Evolutionary conservation across 2,888 invertebrate genomes (phyloP).

Genomic region (Aethes cnicana): DNA sequence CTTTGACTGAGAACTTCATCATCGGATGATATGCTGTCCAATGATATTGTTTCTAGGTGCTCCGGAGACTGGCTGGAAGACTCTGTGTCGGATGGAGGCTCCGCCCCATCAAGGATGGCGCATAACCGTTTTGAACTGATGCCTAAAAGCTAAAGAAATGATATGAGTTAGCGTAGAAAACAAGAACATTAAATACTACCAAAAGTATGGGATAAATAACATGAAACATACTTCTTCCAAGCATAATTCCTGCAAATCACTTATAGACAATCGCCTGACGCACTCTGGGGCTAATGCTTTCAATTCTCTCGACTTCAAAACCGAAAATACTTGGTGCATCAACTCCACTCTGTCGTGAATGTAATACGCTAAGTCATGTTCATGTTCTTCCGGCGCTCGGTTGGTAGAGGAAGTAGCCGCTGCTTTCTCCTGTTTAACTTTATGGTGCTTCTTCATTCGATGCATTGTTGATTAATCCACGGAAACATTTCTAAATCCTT

Average conservation of each 20-base stretch:
- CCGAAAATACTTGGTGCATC: slow-evolving; percentile 83
- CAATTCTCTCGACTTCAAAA: slow-evolving; percentile 80
- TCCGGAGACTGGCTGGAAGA: slow-evolving; percentile 61
- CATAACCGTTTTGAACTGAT: slow-evolving; percentile 83
- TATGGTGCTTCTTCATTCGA: slow-evolving; percentile 50
- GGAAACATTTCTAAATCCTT: background rate
- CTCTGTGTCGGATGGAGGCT: slow-evolving; percentile 74
- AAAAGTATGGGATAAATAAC: background rate
- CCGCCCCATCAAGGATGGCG: slow-evolving; percentile 77
- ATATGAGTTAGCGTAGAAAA: slow-evolving; percentile 9
- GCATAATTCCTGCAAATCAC: slow-evolving; percentile 82
- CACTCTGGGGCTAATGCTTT: slow-evolving; percentile 81
- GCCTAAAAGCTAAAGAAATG: slow-evolving; percentile 77
- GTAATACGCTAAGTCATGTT: slow-evolving; percentile 80
- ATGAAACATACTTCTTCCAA: slow-evolving; percentile 75
- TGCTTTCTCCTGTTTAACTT: slow-evolving; percentile 59
- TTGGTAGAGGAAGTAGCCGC: slow-evolving; percentile 48
- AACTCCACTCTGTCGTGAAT: slow-evolving; percentile 83
- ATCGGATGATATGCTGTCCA: slow-evolving; percentile 84
- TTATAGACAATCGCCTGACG: slow-evolving; percentile 64
- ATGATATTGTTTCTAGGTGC: slow-evolving; percentile 79
- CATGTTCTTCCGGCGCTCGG: slow-evolving; percentile 62
- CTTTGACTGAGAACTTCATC: slow-evolving; percentile 64
- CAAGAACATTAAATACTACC: background rate
- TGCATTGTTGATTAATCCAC: slow-evolving; percentile 33